These are phyloP conservation scores for Kryphioiulus occultus DNA, from an alignment of 2,888 invertebrate species.

Conservation along the genomic window DNA sequence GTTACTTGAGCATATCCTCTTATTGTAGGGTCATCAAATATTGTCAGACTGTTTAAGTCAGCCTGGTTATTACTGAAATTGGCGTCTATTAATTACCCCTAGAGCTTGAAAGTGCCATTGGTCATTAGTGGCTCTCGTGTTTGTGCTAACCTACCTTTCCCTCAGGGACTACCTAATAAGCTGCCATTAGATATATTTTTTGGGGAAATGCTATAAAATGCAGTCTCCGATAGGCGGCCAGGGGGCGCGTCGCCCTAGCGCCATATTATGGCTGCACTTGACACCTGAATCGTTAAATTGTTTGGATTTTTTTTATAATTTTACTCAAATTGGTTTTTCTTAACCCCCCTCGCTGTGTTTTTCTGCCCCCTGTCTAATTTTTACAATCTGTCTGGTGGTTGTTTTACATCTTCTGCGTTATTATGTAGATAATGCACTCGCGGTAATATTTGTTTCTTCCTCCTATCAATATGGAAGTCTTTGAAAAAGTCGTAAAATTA, in stretches of 20 bases:
- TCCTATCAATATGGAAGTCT: background rate
- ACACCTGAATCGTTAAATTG: background rate
- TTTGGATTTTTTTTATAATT: background rate
- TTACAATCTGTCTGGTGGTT: background rate
- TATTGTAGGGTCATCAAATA: too few relatives aligned
- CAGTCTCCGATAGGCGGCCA: background rate
- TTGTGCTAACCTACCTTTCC: background rate
- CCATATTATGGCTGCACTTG: background rate
- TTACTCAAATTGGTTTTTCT: background rate
- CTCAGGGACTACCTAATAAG: background rate
- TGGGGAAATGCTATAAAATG: background rate
- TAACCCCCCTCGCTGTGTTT: background rate
- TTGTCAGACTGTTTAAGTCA: background rate
- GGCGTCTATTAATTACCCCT: background rate
- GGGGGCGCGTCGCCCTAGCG: background rate
- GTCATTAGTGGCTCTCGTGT: background rate
- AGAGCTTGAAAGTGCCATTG: background rate
- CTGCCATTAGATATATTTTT: background rate
- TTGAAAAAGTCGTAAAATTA: background rate
- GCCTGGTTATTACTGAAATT: background rate
- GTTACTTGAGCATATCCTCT: too few relatives aligned
- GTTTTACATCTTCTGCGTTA: background rate
- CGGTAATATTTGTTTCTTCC: background rate
- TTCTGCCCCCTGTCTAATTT: background rate
- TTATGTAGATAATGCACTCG: background rate